Evolutionary conservation across 1,140 invertebrate species (phyloP), one percentile per base, ranked within the genome.

Genomic region (Calephelis nemesis): DNA sequence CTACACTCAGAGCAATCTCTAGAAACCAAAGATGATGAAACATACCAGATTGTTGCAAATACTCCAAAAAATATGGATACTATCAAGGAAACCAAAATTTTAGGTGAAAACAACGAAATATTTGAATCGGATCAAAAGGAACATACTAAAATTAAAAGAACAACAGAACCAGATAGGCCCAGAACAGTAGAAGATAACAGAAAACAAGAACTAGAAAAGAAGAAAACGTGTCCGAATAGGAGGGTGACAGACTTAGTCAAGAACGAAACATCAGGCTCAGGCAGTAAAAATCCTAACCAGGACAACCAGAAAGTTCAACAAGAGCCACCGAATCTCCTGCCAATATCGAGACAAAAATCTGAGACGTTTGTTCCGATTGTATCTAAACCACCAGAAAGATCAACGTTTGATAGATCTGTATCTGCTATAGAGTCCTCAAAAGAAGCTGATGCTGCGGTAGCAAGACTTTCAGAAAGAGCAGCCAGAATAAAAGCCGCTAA

Each of bases 401-500:
- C 49, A 13, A 13, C 49, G 45, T 88, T 80, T 60, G 80, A 80
- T 30, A 78, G 87, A 50, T 91, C 87, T 0, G 62, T 90, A 42
- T 91, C 88, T n/a, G 71, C 75, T 1, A 73, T 84, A 3, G 84
- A 79, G 1, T 63, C 48, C 15, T 71, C 63, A n/a, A 62, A 65
- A 63, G 75, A 82, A 15, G 54, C 69, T 9, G 75, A 79, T 9
- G 66, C 74, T 5, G 50, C 72, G 13, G 73, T 73, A 12, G 69
- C 75, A 0, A 79, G 63, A n/a, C 66, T 84, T 9, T 84, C 87
- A 4, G 92, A 93, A 69, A 86, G 94, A 47, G 93, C 93, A 0
- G 79, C 92, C 0, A 93, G 93, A 68, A 83, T 95, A 2, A 92
- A 93, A 71, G 93, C 92, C 73, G 95, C 95, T 0, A 94, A 94